These are phyloP conservation scores for Montifringilla adamsi DNA, from an alignment of 2,113 vertebrate genomes.

Conservation along the genomic window DNA sequence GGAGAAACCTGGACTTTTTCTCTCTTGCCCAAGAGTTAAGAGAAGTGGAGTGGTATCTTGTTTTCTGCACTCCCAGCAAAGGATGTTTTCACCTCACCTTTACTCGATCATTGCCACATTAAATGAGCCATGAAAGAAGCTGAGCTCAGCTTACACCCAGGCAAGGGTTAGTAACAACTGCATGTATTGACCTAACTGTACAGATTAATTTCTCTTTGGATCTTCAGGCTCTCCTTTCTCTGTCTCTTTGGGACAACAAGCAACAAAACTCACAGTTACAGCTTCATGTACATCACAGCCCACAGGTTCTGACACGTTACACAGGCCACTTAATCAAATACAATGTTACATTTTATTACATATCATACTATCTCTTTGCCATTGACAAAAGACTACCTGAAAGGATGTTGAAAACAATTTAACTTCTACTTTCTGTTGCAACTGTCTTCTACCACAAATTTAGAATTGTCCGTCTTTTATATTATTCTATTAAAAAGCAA, in stretches of 20 bases:
- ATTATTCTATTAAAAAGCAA: background rate
- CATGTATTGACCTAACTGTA: background rate
- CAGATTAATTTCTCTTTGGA: background rate
- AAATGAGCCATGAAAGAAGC: slow-evolving; percentile 7
- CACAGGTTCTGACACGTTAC: background rate
- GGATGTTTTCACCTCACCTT: background rate
- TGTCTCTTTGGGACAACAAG: background rate
- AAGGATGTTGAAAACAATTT: background rate
- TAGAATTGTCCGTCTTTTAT: background rate
- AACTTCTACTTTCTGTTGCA: background rate
- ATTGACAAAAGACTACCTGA: background rate
- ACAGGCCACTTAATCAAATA: background rate
- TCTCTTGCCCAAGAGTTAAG: background rate
- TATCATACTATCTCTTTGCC: background rate
- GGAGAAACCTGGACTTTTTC: background rate
- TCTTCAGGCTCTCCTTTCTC: background rate
- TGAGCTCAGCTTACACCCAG: background rate
- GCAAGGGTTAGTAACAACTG: background rate
- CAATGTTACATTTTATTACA: background rate
- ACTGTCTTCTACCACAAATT: background rate
- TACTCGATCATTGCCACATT: background rate
- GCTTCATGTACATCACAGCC: background rate
- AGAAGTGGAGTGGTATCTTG: background rate
- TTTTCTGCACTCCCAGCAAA: background rate
- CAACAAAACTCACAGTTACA: background rate